phyloP scores from a whole-genome alignment of 2,888 invertebrate species.

The Lumbricus terrestris region DNA sequence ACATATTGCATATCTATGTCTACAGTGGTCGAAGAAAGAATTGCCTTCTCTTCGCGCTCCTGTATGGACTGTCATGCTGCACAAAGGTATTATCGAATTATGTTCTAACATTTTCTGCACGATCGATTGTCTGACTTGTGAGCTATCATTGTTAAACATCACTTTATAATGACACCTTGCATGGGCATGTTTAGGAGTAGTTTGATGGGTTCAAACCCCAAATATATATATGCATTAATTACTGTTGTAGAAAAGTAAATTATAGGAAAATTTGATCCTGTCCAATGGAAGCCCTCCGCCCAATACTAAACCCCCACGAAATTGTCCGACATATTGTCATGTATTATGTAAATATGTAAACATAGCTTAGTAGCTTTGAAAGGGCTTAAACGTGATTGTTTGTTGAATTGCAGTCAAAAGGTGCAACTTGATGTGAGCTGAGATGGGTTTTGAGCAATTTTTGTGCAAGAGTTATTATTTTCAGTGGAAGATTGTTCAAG shows the following conservation, averaged over 20 bases:
- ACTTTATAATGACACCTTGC: neutral
- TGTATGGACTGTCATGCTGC: conserved; percentile 62
- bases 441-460: neutral
- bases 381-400: neutral
- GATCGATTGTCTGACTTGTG: neutral
- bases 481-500: neutral
- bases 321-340: no score
- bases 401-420: neutral
- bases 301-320: no score
- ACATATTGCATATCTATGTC: conserved; percentile 26
- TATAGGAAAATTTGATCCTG: no score
- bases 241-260: no score
- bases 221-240: no score
- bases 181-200: no score
- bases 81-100: conserved; percentile 57
- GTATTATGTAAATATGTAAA: neutral
- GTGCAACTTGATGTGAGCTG: no score
- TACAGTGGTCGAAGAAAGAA: conserved; percentile 62
- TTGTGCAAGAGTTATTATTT: neutral
- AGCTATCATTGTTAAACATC: neutral
- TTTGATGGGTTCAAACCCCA: no score
- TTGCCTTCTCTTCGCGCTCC: conserved; percentile 61
- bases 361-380: neutral
- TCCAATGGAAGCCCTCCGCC: no score
- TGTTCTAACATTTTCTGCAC: neutral